Evolutionary conservation across 2,888 invertebrate genomes (phyloP).

Genomic region (Zaprionus bogoriensis): DNA sequence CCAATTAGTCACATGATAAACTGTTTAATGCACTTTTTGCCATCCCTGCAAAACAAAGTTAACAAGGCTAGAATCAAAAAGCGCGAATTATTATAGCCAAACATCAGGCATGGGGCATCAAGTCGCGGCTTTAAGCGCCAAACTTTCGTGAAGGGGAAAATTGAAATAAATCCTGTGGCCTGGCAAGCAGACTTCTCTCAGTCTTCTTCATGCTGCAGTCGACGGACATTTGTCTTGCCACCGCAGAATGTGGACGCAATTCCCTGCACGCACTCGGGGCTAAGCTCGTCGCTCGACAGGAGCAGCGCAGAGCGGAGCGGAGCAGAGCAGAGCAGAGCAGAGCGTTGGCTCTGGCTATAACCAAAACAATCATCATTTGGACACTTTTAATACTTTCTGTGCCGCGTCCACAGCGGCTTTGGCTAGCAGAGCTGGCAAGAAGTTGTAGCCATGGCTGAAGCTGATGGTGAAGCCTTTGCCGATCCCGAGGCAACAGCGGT

Average conservation of each 20-base stretch:
- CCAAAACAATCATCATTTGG: constrained; percentile 82
- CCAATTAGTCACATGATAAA: too few relatives aligned
- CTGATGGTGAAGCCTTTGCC: constrained; percentile 36
- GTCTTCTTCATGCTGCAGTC: constrained; percentile 36
- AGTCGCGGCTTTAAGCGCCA: not conserved
- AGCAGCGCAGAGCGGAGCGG: too few relatives aligned
- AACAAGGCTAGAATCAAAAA: too few relatives aligned
- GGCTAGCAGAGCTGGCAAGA: constrained; percentile 5
- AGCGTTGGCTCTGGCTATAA: constrained; percentile 62
- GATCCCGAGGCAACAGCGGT: constrained; percentile 52
- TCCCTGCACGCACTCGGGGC: constrained; percentile 54
- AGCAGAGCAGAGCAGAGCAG: too few relatives aligned
- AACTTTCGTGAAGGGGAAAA: constrained; percentile 31
- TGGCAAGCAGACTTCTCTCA: constrained; percentile 24
- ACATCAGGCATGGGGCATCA: not conserved
- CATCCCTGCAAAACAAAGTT: too few relatives aligned
- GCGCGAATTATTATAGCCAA: not conserved
- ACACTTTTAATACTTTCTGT: constrained; percentile 81
- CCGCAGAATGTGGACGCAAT: constrained; percentile 46
- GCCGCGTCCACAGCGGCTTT: constrained; percentile 25
- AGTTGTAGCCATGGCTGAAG: not conserved
- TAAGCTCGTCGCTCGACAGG: constrained; percentile 40
- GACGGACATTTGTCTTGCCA: constrained; percentile 52
- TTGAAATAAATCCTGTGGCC: constrained; percentile 67
- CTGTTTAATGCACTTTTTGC: too few relatives aligned